Evolutionary conservation across 2,888 invertebrate species (phyloP).

Genomic region (Andrena haemorrhoa): DNA sequence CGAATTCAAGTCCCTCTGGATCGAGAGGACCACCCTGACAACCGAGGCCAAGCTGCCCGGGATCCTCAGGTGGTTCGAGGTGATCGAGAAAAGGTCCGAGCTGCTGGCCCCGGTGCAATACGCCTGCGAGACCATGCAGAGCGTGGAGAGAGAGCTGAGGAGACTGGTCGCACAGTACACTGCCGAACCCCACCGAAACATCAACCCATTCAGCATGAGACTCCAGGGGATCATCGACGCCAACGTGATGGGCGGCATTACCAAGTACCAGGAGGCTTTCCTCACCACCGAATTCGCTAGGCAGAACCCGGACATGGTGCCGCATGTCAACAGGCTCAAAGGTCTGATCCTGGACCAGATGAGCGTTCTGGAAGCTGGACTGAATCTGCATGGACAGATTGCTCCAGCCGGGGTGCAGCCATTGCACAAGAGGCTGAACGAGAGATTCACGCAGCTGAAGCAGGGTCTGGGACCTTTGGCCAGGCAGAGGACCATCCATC

Average conservation of each 20-base stretch:
- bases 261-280: slow-evolving; percentile 98
- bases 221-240: slow-evolving; percentile 97
- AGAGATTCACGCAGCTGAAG: slow-evolving; percentile 93
- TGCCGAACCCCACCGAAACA: slow-evolving; percentile 92
- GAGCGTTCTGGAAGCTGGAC: slow-evolving; percentile 92
- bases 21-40: slow-evolving; percentile 95
- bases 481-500: slow-evolving; percentile 85
- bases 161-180: slow-evolving; percentile 93
- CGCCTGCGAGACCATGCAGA: slow-evolving; percentile 97
- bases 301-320: slow-evolving; percentile 87
- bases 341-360: slow-evolving; percentile 91
- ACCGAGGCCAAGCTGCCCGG: slow-evolving; percentile 95
- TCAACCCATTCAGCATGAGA: slow-evolving; percentile 97
- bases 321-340: slow-evolving; percentile 88
- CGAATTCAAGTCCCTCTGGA: slow-evolving; percentile 98
- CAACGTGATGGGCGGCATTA: slow-evolving; percentile 97
- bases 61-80: slow-evolving; percentile 97
- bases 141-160: slow-evolving; percentile 94
- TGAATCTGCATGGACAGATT: slow-evolving; percentile 93
- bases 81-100: slow-evolving; percentile 90
- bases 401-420: slow-evolving; percentile 96
- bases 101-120: slow-evolving; percentile 93
- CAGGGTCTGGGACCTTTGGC: slow-evolving; percentile 90
- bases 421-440: slow-evolving; percentile 94
- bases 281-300: slow-evolving; percentile 92